Conservation (phyloP, 2,797 vertebrate genomes). For the Peromyscus nudipes region DNA sequence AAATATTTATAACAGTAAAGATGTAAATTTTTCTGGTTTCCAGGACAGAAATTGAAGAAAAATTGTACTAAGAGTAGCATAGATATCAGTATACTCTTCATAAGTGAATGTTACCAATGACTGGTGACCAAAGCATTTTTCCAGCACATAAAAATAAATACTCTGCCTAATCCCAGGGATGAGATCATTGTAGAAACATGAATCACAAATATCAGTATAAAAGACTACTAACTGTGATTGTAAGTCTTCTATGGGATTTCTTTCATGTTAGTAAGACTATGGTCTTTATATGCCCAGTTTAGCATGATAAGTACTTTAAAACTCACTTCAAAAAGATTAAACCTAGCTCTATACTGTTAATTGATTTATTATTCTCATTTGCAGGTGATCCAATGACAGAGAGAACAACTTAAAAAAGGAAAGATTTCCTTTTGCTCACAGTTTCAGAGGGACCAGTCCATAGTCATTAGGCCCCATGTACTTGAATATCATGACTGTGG, state of each 20-base stretch:
- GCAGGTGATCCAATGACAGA: neutral
- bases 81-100: neutral
- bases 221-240: conserved; percentile 10
- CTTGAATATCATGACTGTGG: no score
- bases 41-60: conserved; percentile 17
- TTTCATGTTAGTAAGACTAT: conserved; percentile 26
- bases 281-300: neutral
- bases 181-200: conserved; percentile 1
- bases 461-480: no score
- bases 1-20: neutral
- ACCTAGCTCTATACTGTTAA: neutral
- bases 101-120: neutral
- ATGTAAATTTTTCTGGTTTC: neutral
- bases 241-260: neutral
- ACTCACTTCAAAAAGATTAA: neutral
- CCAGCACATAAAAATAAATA: neutral
- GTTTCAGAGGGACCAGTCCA: neutral
- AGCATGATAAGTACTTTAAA: neutral
- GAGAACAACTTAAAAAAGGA: neutral
- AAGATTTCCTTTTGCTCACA: neutral
- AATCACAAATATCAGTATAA: neutral
- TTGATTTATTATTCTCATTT: neutral
- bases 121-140: conserved; percentile 38
- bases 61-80: neutral
- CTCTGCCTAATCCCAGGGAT: conserved; percentile 18